Conservation (phyloP, 2,888 invertebrate species). For the Amblyjoppa proteus region DNA sequence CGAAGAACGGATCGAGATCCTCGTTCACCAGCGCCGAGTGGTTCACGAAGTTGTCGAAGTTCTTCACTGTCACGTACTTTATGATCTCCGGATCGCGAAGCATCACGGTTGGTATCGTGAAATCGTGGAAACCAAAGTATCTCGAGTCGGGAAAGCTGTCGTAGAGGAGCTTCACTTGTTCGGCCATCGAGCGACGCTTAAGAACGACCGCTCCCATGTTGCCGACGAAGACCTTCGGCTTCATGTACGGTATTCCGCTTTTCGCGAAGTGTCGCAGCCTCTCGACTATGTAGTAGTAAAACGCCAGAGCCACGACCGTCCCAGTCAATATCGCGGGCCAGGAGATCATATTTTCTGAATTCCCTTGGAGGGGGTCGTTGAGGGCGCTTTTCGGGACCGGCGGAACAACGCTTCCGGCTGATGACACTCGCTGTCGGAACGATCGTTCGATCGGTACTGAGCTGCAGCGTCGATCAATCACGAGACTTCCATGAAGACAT, state of each 20-base stretch:
- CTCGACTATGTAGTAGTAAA: slow-evolving; percentile 58
- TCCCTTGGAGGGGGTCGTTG: too few relatives aligned
- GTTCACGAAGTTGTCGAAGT: slow-evolving; percentile 72
- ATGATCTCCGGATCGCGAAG: slow-evolving; percentile 75
- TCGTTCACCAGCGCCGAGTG: slow-evolving; percentile 68
- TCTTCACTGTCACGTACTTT: slow-evolving; percentile 70
- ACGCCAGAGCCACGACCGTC: slow-evolving; percentile 32
- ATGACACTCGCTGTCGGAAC: too few relatives aligned
- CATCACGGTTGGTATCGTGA: slow-evolving; percentile 70
- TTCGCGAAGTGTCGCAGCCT: slow-evolving; percentile 49
- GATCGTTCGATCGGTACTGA: too few relatives aligned
- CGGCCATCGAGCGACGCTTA: slow-evolving; percentile 50
- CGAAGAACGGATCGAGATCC: slow-evolving; percentile 75
- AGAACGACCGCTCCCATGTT: slow-evolving; percentile 69
- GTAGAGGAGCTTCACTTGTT: slow-evolving; percentile 67
- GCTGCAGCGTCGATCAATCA: too few relatives aligned
- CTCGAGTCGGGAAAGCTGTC: slow-evolving; percentile 70
- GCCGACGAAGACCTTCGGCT: slow-evolving; percentile 71
- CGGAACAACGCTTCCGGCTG: too few relatives aligned
- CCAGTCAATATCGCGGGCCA: slow-evolving; percentile 30
- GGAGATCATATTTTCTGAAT: slow-evolving; percentile 20
- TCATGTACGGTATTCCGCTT: slow-evolving; percentile 64
- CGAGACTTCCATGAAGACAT: too few relatives aligned
- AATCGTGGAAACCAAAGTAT: slow-evolving; percentile 76
- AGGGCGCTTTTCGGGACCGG: too few relatives aligned